Base-by-base conservation (phyloP, 2,797 vertebrate species). In the Myotis daubentonii region DNA sequence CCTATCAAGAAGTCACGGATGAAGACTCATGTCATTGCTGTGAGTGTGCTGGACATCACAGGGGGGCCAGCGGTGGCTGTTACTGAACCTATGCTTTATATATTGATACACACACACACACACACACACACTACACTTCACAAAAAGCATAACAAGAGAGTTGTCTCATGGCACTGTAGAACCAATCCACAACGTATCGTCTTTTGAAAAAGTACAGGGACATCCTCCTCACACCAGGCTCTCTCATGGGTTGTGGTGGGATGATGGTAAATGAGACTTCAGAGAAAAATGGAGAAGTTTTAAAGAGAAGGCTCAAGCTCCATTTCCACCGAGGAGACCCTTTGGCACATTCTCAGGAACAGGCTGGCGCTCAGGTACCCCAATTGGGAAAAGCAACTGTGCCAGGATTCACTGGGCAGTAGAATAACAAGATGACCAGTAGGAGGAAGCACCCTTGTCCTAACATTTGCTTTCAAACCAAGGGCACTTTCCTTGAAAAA, bases 321-420 rank as follows among this genome's bases (percentile, higher is more conserved):
- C 57, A 12, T 79, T 72, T 81, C 49, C 10, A 1, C 30, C 5
- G 1, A 41, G 70, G 62, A 47, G 28, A 30, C 12, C 4, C 2
- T 6, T 0, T 3, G 11, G 70, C 22, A 4, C 10, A 1, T 0
- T 1, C 38, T 2, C 33, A 16, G n/a, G 49, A 12, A 36, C 19
- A 6, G 17, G 28, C 38, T 3, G 1, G 57, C 0, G 1, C 20
- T 15, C 44, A 47, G 66, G 51, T 16, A 2, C 53, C 47, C 51
- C 88, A 30, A 0, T 2, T 3, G n/a, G 11, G 36, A 55, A 30
- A 2, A 53, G 71, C n/a, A 38, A 47, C 9, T 12, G 10, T 23
- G 36, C 89, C 70, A 28, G 20, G 57, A 44, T 8, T 6, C 10
- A 7, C 33, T 10, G 72, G 60, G 7, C 36, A 33, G 57, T 2